Evolutionary conservation across 2,113 vertebrate genomes (phyloP).

Genomic region (Catagonus wagneri): DNA sequence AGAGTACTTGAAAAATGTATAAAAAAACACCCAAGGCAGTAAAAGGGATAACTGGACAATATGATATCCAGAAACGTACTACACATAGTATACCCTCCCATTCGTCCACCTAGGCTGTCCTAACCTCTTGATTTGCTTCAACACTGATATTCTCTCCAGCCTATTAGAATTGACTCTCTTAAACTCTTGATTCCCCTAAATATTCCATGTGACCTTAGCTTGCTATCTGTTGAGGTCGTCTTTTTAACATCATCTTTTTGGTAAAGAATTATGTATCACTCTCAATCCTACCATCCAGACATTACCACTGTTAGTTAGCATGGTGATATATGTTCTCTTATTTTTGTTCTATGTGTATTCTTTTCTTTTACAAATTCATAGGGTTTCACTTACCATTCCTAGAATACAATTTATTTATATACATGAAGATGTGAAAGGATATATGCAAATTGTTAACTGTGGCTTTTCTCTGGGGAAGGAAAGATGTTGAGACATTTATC

Average conservation of each 20-base stretch:
- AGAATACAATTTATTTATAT: not conserved
- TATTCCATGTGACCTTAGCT: not conserved
- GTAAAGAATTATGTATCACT: not conserved
- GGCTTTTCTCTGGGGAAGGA: not conserved
- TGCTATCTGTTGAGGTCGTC: not conserved
- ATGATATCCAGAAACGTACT: not conserved
- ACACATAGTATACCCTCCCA: not conserved
- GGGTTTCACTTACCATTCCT: not conserved
- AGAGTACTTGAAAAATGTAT: not conserved
- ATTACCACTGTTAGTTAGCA: not conserved
- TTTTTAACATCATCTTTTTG: not conserved
- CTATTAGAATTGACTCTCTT: not conserved
- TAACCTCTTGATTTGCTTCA: not conserved
- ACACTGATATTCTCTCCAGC: not conserved
- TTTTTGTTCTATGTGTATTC: not conserved
- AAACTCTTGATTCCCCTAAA: not conserved
- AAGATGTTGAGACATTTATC: not conserved
- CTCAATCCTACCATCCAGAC: not conserved
- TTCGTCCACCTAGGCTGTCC: not conserved
- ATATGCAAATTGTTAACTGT: not conserved
- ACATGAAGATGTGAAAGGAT: not conserved
- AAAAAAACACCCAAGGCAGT: not conserved
- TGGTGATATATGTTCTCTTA: not conserved
- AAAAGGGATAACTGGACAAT: not conserved
- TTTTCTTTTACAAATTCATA: not conserved